phyloP scores from a whole-genome alignment of 2,113 vertebrate species.

The Myocastor coypus region DNA sequence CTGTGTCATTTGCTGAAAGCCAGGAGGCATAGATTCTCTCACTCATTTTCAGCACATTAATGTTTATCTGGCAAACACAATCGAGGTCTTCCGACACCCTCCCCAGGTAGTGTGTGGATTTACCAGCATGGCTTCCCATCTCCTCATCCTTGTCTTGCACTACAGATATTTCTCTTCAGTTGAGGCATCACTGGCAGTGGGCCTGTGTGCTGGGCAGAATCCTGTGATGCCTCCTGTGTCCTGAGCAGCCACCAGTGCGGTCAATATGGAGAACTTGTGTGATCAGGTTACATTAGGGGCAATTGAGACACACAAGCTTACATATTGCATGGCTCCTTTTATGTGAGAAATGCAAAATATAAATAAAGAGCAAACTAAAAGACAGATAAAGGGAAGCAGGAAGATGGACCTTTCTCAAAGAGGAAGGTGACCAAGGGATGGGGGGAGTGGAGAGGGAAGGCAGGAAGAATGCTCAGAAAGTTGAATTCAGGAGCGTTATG shows the following conservation, averaged over 20 bases:
- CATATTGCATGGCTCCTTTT: background rate
- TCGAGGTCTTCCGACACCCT: background rate
- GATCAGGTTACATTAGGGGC: background rate
- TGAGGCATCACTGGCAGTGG: background rate
- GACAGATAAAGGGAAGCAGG: background rate
- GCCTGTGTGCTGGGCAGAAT: background rate
- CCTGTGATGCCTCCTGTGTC: background rate
- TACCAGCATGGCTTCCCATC: fast-evolving
- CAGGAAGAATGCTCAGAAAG: background rate
- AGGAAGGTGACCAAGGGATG: background rate
- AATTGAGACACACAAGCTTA: background rate
- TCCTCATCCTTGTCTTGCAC: background rate
- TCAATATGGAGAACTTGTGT: background rate
- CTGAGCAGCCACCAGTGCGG: no score
- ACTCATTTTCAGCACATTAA: conserved; percentile 8
- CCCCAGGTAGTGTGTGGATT: background rate
- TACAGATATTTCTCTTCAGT: background rate
- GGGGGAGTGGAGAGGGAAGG: background rate
- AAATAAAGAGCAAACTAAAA: background rate
- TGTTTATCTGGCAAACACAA: background rate
- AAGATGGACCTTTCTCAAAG: background rate
- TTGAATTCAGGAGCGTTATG: background rate
- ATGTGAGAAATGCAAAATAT: background rate
- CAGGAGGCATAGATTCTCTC: background rate
- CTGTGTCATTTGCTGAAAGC: background rate